Base-by-base conservation (phyloP, 2,113 vertebrate species). In the Polypterus senegalus region DNA sequence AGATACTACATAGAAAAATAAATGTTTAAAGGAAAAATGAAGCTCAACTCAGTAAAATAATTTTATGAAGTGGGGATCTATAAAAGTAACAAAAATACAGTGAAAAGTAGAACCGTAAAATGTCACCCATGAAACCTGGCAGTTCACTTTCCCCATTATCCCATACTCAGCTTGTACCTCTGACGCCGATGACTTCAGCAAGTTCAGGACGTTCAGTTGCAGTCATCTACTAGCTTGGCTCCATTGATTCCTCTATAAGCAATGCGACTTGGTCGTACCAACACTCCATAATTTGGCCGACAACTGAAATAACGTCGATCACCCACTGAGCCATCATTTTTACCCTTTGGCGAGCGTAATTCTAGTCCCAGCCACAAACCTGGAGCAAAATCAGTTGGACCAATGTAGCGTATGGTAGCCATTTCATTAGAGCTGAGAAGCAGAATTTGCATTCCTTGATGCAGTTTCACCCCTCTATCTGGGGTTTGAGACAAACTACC, bases 361-460 rank as follows among this genome's bases (percentile, higher is more conserved):
- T 99, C 96, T 5, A 99, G 83, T 4, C 96, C 96, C 0, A 99
- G 83, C 96, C 95, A 99, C 1, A 92, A 62, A 0, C 95, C 95
- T 0, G 89, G 74, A 0, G 93, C 93, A 61, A 99, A 99, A 75
- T 90, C 89, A 0, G 93, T 79, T 3, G 84, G 78, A 43, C 96
- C 96, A 61, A 99, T 69, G 70, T 94, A 98, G 63, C 93, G 87
- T 65, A 99, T 87, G 3, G 77, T 82, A 0, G 88, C 91, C 91
- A 97, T 95, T 72, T 97, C 96, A 0, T 88, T 97, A 63, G 91
- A 92, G 63, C 96, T 95, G 59, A 67, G 90, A 68, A 99, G 86
- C 49, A 99, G 82, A 10, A 99, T 92, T 82, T 97, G 95, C 57
- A 89, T 89, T 56, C 95, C 93, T 63, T 91, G 81, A 0, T 85